A percentile compares a stretch with the other conserved stretches of the same genome.
These are phyloP conservation scores for Apus apus DNA, from an alignment of 2,113 vertebrate genomes.

Conservation along the genomic window DNA sequence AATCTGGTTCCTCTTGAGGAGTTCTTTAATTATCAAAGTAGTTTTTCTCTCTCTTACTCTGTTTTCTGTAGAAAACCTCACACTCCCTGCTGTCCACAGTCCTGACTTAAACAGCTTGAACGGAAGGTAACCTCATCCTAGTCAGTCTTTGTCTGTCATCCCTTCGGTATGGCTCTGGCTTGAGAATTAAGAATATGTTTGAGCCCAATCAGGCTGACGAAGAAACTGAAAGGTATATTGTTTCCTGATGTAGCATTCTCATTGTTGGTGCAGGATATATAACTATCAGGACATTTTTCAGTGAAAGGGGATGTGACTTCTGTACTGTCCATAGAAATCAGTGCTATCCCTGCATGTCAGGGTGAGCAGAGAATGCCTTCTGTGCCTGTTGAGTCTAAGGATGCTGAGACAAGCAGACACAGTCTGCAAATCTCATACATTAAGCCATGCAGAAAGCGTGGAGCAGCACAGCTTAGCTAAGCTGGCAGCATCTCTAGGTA, in stretches of 20 bases:
- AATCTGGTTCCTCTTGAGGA: background rate
- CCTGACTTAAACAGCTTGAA: background rate
- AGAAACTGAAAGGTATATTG: background rate
- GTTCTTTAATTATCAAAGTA: background rate
- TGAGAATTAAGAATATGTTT: background rate
- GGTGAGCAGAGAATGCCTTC: background rate
- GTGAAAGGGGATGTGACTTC: background rate
- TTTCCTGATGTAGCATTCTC: background rate
- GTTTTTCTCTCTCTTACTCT: background rate
- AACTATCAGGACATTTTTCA: fast-evolving
- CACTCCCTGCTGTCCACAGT: background rate
- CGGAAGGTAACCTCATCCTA: background rate
- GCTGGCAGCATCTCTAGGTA: background rate
- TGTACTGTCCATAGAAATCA: background rate
- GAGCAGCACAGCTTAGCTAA: background rate
- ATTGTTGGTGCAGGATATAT: background rate
- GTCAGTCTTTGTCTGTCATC: background rate
- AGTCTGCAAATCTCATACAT: background rate
- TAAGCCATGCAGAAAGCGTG: background rate
- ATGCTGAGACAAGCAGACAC: background rate
- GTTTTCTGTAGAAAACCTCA: background rate
- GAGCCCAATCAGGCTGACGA: background rate
- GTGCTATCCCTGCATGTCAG: background rate
- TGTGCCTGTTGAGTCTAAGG: background rate
- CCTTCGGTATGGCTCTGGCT: background rate